Evolutionary conservation across 2,113 vertebrate genomes (phyloP).

Genomic region (Craseonycteris thonglongyai): DNA sequence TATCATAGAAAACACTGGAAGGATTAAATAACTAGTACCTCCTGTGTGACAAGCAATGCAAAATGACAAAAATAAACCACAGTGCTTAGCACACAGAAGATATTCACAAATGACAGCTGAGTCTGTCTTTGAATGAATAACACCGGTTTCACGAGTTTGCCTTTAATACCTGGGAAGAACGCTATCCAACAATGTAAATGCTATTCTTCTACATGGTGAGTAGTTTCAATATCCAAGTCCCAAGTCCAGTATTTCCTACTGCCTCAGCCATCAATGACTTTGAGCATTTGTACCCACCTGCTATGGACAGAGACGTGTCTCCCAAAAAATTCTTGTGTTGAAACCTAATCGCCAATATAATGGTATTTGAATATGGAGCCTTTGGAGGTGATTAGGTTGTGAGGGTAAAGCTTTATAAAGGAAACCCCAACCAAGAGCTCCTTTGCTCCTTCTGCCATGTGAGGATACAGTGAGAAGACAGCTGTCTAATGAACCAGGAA

Average conservation of each 20-base stretch:
- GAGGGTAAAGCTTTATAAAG: neutral
- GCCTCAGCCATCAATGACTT: neutral
- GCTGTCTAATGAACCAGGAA: neutral
- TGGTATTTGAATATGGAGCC: neutral
- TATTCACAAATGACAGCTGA: neutral
- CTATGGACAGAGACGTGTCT: neutral
- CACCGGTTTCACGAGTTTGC: neutral
- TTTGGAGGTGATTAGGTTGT: neutral
- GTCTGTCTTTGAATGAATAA: neutral
- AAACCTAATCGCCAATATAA: neutral
- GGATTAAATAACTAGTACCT: neutral
- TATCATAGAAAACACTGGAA: neutral
- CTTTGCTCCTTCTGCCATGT: neutral
- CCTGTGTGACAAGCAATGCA: neutral
- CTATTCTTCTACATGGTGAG: neutral
- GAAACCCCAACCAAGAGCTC: neutral
- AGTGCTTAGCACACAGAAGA: neutral
- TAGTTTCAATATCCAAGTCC: neutral
- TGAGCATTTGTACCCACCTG: neutral
- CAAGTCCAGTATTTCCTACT: neutral
- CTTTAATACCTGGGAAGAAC: neutral
- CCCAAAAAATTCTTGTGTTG: neutral
- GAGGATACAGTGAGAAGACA: neutral
- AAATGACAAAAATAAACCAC: neutral
- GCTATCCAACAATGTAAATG: neutral